Evolutionary conservation across 2,113 vertebrate genomes (phyloP), one percentile per base, ranked within the genome.

Genomic region (Acrocephalus arundinaceus): DNA sequence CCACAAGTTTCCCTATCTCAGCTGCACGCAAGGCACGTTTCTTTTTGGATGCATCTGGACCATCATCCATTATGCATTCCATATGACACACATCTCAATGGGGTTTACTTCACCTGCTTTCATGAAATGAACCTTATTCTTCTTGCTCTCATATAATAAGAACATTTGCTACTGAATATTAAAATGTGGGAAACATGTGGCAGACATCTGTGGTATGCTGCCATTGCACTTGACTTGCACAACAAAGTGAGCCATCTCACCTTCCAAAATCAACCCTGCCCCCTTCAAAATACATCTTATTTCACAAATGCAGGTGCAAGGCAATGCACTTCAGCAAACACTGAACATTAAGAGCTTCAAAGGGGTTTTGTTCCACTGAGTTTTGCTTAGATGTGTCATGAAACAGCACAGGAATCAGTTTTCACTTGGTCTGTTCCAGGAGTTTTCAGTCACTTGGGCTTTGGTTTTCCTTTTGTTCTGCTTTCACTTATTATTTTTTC

Each of bases 121-220:
- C 54, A 72, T 90, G 58, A 95, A 94, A 90, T 58, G 68, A 92
- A 87, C 76, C 54, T 94, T 95, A 93, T 93, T 96, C 83, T 92
- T 97, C 76, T 93, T 95, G 88, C 90, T 96, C 84, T 94, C 77
- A 78, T 87, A 59, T 78, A 92, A 90, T 95, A 80, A 68, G 90
- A 91, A 80, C 8, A 27, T 75, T 93, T 92, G 93, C 95, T 97
- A 96, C 96, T 78, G 94, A 94, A 82, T 93, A 92, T 94, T 93
- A 87, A 93, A 96, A 90, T 61, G 70, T 85, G 83, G 65, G 71
- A 80, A 96, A 90, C 96, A 97, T 96, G 86, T 97, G 96, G 96
- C 89, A 87, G 71, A 88, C 96, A 96, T 92, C 94, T 97, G 96
- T 89, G 74, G 54, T 72, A 66, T 46, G 58, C 92, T 96, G 92